Base-by-base conservation (phyloP, 2,797 vertebrate species). In the Acipenser transmontanus region DNA sequence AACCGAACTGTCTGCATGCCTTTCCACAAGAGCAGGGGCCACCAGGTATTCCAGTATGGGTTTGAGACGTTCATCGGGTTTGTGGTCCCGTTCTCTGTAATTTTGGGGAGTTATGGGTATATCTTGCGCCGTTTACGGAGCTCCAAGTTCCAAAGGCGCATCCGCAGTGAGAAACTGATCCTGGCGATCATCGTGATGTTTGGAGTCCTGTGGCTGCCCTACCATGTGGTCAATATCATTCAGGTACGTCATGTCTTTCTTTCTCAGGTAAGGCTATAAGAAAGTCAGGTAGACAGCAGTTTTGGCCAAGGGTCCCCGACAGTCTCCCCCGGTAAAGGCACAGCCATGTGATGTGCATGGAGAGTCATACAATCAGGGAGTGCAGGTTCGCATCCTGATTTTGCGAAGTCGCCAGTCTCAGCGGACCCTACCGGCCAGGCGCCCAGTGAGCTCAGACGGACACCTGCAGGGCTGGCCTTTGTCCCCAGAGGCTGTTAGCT, bases 121-220 rank as follows among this genome's bases (percentile, higher is more conserved):
- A 91, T 94, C 60, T 78, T 94, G 67, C 80, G 79, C 6, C 86
- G 82, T 47, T 86, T 95, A 66, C 82, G 85, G 48, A 81, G 84
- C 49, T 89, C 87, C 11, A 88, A 76, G 67, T 93, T 94, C 71
- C 81, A 74, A 2, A 77, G 89, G 0, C 82, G 82, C 47, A 74
- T 91, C 14, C 85, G 90, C 7, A 93, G 89, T 0, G 93, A 94
- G 72, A 93, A 93, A 13, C 86, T 96, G 10, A 94, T 95, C 70
- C 74, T 92, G 62, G 85, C 87, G 74, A 94, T 96, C 1, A 88
- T 96, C 69, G 62, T 94, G 70, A 91, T 88, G 57, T 96, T 96
- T 65, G 90, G 89, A 54, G 14, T 92, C 70, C 88, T 95, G 57
- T 96, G 94, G 94, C 65, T 92, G 61, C 94, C 94, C 1, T 95